These are phyloP conservation scores for Ferdinandea cuprea DNA, from an alignment of 2,888 invertebrate genomes.

Conservation along the genomic window DNA sequence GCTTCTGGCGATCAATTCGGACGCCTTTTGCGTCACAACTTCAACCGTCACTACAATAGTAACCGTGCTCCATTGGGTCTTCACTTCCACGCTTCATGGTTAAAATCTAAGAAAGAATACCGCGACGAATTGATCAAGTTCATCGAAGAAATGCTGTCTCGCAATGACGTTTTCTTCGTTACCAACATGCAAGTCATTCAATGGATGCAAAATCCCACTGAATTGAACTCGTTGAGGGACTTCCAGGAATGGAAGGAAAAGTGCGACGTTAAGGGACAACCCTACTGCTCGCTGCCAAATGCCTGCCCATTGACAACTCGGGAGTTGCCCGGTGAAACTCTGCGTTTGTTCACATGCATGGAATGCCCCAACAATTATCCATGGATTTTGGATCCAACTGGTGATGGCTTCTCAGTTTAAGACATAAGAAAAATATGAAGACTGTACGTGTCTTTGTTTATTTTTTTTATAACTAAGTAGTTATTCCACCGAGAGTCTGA, in stretches of 20 bases:
- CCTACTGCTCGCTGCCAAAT: slow-evolving; percentile 95
- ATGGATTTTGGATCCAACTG: slow-evolving; percentile 97
- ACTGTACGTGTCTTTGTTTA: slow-evolving; percentile 56
- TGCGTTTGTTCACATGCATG: slow-evolving; percentile 96
- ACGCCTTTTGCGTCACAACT: slow-evolving; percentile 95
- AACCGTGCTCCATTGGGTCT: slow-evolving; percentile 96
- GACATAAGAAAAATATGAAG: slow-evolving; percentile 27
- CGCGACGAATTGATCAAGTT: slow-evolving; percentile 95
- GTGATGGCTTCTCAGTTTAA: slow-evolving; percentile 94
- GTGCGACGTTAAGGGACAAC: slow-evolving; percentile 96
- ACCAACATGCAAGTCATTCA: slow-evolving; percentile 95
- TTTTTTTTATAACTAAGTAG: slow-evolving; percentile 76
- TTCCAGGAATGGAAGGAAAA: slow-evolving; percentile 98
- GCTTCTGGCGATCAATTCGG: slow-evolving; percentile 95
- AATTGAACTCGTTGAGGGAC: slow-evolving; percentile 92
- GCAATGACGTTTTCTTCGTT: slow-evolving; percentile 96
- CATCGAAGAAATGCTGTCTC: slow-evolving; percentile 95
- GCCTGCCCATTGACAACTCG: slow-evolving; percentile 94
- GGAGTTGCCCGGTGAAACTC: slow-evolving; percentile 95
- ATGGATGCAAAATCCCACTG: slow-evolving; percentile 98
- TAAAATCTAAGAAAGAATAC: slow-evolving; percentile 96
- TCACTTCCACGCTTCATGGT: slow-evolving; percentile 97
- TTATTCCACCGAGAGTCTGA: slow-evolving; percentile 84
- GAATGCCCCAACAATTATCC: slow-evolving; percentile 98
- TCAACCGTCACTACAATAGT: slow-evolving; percentile 95